A percentile compares a stretch with the other conserved stretches of the same genome.
Evolutionary conservation across 2,888 invertebrate genomes (phyloP).

Genomic region (Yponomeuta evonymella): DNA sequence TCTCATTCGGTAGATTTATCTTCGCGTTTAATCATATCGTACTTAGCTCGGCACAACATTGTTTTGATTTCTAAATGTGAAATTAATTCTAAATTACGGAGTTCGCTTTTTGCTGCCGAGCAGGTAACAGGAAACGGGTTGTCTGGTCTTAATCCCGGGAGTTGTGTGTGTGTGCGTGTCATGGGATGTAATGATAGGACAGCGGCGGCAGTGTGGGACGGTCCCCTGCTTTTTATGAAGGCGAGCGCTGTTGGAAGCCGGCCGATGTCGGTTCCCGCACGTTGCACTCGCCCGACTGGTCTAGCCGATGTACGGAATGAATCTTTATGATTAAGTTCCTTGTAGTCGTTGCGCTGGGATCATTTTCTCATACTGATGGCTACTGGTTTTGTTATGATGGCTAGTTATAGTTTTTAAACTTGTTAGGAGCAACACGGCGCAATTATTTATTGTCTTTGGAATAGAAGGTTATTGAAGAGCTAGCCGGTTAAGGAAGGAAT

Average conservation of each 20-base stretch:
- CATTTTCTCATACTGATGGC: conserved; percentile 59
- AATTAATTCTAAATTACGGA: conserved; percentile 67
- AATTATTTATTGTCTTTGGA: neutral
- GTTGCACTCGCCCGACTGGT: conserved; percentile 17
- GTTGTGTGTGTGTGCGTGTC: conserved; percentile 43
- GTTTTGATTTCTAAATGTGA: conserved; percentile 54
- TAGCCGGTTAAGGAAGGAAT: neutral
- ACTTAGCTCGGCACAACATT: conserved; percentile 21
- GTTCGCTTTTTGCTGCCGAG: conserved; percentile 61
- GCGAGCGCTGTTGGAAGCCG: conserved; percentile 39
- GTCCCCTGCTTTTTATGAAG: conserved; percentile 58
- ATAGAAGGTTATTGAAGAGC: neutral
- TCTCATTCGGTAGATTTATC: conserved; percentile 23
- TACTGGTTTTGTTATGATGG: conserved; percentile 7
- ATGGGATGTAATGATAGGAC: conserved; percentile 52
- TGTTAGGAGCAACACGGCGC: neutral
- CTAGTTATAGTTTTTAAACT: neutral
- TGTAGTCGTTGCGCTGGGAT: conserved; percentile 33
- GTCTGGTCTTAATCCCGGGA: conserved; percentile 64
- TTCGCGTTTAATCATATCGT: conserved; percentile 24
- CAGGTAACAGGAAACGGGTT: conserved; percentile 75
- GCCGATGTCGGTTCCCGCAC: conserved; percentile 2
- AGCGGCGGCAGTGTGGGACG: conserved; percentile 46
- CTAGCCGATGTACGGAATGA: conserved; percentile 54
- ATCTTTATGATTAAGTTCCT: conserved; percentile 63